Evolutionary conservation across 2,113 vertebrate genomes (phyloP), one percentile per base, ranked within the genome.

Genomic region (Miniopterus natalensis): DNA sequence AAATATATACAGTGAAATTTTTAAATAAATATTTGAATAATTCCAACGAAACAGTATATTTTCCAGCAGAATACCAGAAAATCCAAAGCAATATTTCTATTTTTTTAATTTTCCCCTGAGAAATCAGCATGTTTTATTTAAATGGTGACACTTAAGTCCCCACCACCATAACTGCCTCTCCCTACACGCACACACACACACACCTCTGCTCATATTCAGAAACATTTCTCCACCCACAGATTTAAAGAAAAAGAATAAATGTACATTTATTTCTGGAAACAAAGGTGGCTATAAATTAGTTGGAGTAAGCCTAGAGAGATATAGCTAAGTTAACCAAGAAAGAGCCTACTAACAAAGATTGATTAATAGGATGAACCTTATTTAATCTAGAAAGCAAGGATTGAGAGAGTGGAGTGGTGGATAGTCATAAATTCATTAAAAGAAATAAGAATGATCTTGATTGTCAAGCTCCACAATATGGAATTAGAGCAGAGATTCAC

Each of bases 1-100:
- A 40, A 96, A 66, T 95, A 86, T 84, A 20, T 74, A 87, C 9
- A 87, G n/a, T 51, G 53, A 96, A 79, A 1, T 2, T 61, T 95
- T 91, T 47, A 73, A 92, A 90, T 14, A 92, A 31, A 23, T 70
- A 59, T 94, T 97, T 97, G 85, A 96, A 87, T 97, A 96, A 93
- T 92, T 94, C 1, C 12, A 66, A 70, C 88, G 84, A 93, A 83
- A 94, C 53, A 51, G 36, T 78, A 79, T 96, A 83, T 70, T 97
- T 40, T 74, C 96, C n/a, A 71, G 23, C 20, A 96, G 87, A 95
- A 75, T 13, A 53, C 23, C 45, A 93, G 61, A 70, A 92, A 47
- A 95, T 66, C 14, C 49, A 78, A 42, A 84, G 27, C 20, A 93
- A 78, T 55, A 63, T 70, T 74, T 36, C 85, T 83, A 84, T 49